Evolutionary conservation across 1,140 invertebrate species (phyloP).

Genomic region (Caerostris darwini): DNA sequence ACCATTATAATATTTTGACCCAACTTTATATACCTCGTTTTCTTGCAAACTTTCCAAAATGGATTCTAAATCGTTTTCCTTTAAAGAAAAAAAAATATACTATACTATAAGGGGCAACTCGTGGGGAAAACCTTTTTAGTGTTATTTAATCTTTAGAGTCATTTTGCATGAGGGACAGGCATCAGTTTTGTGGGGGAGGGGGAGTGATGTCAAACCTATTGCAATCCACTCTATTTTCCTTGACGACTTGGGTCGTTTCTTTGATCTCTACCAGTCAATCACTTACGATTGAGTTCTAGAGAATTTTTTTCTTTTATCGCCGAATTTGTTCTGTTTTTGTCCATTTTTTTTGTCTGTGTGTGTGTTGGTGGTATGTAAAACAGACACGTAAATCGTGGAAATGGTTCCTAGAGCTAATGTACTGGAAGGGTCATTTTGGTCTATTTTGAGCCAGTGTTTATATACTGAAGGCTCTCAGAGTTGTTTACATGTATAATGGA

Average conservation of each 20-base stretch:
- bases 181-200: too few species aligned
- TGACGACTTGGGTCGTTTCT: neutral
- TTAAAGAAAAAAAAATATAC: neutral
- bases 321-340: neutral
- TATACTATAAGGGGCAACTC: neutral
- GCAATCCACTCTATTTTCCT: neutral
- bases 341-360: neutral
- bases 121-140: neutral
- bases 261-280: neutral
- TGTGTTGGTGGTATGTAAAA: neutral
- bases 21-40: neutral
- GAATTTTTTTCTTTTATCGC: neutral
- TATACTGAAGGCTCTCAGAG: too few species aligned
- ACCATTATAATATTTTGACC: constrained; percentile 25
- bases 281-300: neutral
- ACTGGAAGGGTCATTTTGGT: too few species aligned
- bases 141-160: neutral
- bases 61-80: neutral
- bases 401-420: too few species aligned
- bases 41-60: neutral
- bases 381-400: too few species aligned
- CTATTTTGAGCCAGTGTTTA: too few species aligned
- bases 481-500: too few species aligned
- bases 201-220: neutral
- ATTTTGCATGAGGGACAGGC: neutral